Evolutionary conservation across 1,140 invertebrate genomes (phyloP), one percentile per base, ranked within the genome.

Genomic region (Phenacoccus solenopsis): DNA sequence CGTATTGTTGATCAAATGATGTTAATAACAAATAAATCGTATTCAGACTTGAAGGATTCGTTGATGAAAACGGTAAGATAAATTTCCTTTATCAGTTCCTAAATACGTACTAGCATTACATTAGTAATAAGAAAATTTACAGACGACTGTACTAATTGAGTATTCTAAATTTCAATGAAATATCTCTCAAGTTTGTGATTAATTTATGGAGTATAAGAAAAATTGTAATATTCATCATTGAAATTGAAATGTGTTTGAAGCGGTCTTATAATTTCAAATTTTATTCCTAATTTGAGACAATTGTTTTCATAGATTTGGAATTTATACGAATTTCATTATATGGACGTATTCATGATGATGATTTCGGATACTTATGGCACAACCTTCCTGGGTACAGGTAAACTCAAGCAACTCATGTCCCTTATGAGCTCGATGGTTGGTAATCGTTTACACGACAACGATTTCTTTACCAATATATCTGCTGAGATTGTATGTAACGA

Each of bases 301-400:
- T n/a, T n/a, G n/a, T n/a, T n/a, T n/a, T n/a, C 3, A 16, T 27
- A 64, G 59, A 27, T 64, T 64, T 64, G 59, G 59, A 64, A 64
- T 64, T 64, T 64, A 64, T 64, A 64, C 59, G 59, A 64, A 64
- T 64, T 64, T 64, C 25, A 64, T 64, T 64, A 64, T 64, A 64
- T 64, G 59, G 59, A 64, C 59, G 59, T 64, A 64, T 64, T 64
- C 59, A 64, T 64, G 59, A 64, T 64, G 59, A 64, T 64, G 59
- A 24, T 64, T 64, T 64, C 59, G 22, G 59, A 64, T 64, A 64
- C 59, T 5, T 64, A 64, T 27, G 59, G 59, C 12, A 64, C 59
- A 64, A 64, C 59, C 9, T 64, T 64, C 16, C 25, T 64, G 2
- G 59, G 59, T 10, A 64, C 59, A 13, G 59, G 59, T 9, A 64